A percentile compares a stretch with the other conserved stretches of the same genome.
Evolutionary conservation across 1,140 invertebrate genomes (phyloP).

Genomic region (Ericerus pela): DNA sequence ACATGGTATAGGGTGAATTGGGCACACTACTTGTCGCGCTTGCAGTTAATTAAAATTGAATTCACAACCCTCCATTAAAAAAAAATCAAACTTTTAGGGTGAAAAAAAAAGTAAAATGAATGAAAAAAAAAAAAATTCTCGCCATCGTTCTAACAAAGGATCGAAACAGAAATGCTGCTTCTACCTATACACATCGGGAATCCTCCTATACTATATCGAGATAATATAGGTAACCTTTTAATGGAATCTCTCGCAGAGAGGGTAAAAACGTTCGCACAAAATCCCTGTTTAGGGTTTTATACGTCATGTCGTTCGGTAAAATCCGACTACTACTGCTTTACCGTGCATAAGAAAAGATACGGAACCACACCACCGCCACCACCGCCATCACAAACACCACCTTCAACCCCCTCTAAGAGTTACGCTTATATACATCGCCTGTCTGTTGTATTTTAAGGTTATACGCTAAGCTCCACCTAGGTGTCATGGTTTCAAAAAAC

Average conservation of each 20-base stretch:
- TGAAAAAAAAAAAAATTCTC: too few relatives aligned
- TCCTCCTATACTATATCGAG: too few relatives aligned
- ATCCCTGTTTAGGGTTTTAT: constrained; percentile 10
- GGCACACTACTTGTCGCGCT: too few relatives aligned
- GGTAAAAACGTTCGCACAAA: neutral
- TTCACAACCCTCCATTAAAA: too few relatives aligned
- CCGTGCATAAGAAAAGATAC: constrained; percentile 12
- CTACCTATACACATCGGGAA: too few relatives aligned
- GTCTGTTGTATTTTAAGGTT: neutral
- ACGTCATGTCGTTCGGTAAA: constrained; percentile 10
- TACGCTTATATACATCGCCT: neutral
- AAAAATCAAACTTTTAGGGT: too few relatives aligned
- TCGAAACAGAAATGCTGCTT: too few relatives aligned
- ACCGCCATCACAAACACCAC: neutral
- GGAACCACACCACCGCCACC: neutral
- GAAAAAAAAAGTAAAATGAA: too few relatives aligned
- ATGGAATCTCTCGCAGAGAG: constrained; percentile 5
- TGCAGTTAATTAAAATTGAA: too few relatives aligned
- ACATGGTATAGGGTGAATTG: too few relatives aligned
- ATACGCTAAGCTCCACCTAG: constrained; percentile 9
- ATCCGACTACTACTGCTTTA: constrained; percentile 6
- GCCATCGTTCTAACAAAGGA: too few relatives aligned
- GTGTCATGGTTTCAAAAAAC: constrained; percentile 1
- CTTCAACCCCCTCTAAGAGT: neutral
- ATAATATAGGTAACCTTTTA: constrained; percentile 12